Conservation (phyloP, 2,113 vertebrate genomes). For the Lutjanus erythropterus region DNA sequence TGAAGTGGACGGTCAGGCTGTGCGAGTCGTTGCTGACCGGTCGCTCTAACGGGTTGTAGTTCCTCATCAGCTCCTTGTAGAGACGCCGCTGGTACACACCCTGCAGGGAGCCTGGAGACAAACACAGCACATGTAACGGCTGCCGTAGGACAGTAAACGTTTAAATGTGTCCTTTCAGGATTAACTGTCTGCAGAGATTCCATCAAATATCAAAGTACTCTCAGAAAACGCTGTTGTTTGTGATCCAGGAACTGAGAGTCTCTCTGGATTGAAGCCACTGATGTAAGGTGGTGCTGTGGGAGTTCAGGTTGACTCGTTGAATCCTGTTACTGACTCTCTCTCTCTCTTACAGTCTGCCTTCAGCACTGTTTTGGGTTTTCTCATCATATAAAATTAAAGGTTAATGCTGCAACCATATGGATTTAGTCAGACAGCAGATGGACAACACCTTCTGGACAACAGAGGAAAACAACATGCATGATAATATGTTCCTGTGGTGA, state of each 20-base stretch:
- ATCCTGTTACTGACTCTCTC: background rate
- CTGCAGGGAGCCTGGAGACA: conserved; percentile 86
- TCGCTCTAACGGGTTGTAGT: conserved; percentile 93
- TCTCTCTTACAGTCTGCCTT: background rate
- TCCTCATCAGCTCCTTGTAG: conserved; percentile 91
- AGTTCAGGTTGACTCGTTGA: background rate
- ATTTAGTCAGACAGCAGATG: too few species aligned
- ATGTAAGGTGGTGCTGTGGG: background rate
- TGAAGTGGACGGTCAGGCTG: conserved; percentile 92
- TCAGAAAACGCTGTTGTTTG: background rate
- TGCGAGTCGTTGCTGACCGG: conserved; percentile 93
- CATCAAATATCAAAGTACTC: too few species aligned
- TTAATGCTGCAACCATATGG: too few species aligned
- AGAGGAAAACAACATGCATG: too few species aligned
- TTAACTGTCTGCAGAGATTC: too few species aligned
- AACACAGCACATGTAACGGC: background rate
- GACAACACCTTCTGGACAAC: too few species aligned
- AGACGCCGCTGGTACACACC: conserved; percentile 93
- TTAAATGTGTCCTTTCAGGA: background rate
- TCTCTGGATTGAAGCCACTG: background rate
- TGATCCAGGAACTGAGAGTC: background rate
- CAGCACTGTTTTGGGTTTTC: background rate
- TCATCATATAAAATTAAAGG: background rate
- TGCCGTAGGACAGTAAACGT: background rate
- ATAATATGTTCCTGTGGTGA: too few species aligned